phyloP scores from a whole-genome alignment of 2,888 invertebrate genomes.

The Diaphora mendica region DNA sequence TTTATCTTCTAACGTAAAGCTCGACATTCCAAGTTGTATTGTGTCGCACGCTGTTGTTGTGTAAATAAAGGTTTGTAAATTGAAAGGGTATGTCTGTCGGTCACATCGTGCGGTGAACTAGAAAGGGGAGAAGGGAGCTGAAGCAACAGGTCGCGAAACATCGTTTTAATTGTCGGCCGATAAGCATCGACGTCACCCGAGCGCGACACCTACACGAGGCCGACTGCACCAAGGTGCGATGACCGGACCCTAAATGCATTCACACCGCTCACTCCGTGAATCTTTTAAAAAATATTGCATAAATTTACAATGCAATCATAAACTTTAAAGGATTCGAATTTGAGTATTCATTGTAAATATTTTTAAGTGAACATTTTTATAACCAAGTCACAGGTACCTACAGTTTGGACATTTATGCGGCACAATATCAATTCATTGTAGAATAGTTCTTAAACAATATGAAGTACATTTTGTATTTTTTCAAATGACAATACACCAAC shows the following conservation, averaged over 20 bases:
- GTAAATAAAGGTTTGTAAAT: constrained; percentile 38
- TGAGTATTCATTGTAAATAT: constrained; percentile 38
- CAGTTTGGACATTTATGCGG: constrained; percentile 35
- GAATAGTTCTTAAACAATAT: constrained; percentile 29
- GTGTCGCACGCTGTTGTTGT: constrained; percentile 47
- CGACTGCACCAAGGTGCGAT: constrained; percentile 70
- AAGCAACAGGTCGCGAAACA: constrained; percentile 85
- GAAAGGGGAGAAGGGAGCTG: constrained; percentile 61
- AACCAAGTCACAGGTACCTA: constrained; percentile 16
- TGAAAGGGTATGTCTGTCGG: constrained; percentile 57
- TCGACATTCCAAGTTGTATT: constrained; percentile 10
- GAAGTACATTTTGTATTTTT: constrained; percentile 22
- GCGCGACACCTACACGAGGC: constrained; percentile 74
- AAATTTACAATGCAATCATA: constrained; percentile 46
- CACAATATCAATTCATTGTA: constrained; percentile 42
- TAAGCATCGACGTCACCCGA: constrained; percentile 82
- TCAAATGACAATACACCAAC: constrained; percentile 8
- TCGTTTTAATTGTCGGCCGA: constrained; percentile 82
- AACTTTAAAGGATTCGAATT: constrained; percentile 24
- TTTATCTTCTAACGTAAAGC: neutral
- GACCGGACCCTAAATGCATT: constrained; percentile 79
- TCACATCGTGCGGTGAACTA: constrained; percentile 60
- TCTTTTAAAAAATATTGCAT: constrained; percentile 52
- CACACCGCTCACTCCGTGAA: constrained; percentile 56
- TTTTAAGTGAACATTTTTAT: constrained; percentile 34